These are phyloP conservation scores for Antennarius maculatus DNA, from an alignment of 2,797 vertebrate species.

Conservation along the genomic window DNA sequence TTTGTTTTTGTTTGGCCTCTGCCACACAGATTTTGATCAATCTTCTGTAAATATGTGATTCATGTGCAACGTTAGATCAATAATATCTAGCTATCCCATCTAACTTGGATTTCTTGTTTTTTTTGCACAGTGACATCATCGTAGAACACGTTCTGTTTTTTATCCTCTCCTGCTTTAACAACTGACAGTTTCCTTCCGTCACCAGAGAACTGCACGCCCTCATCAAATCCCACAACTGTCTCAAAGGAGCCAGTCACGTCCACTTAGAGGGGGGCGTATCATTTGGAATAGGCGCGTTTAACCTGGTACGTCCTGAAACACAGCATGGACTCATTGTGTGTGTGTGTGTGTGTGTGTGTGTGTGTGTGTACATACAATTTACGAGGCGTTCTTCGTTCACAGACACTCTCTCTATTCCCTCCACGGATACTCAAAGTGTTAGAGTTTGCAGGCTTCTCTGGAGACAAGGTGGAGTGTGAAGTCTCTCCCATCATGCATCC, in stretches of 20 bases:
- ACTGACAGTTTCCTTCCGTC: conserved; percentile 11
- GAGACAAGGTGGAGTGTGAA: conserved; percentile 81
- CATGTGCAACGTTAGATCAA: too few relatives aligned
- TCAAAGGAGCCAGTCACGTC: conserved; percentile 77
- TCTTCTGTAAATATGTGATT: not conserved
- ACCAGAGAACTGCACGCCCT: conserved; percentile 82
- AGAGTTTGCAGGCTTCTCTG: conserved; percentile 89
- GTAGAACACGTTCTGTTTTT: not conserved
- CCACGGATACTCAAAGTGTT: conserved; percentile 84
- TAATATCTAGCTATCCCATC: too few relatives aligned
- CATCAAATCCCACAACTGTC: conserved; percentile 73
- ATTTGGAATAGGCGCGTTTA: conserved; percentile 87
- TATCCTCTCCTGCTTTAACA: conserved; percentile 1
- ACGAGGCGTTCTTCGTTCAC: conserved; percentile 27
- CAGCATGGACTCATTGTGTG: not conserved
- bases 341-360: not conserved
- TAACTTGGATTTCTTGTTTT: not conserved
- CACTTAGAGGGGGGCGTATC: conserved; percentile 86
- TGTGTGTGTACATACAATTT: conserved; percentile 2
- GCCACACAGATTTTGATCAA: not conserved
- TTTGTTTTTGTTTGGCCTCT: too few relatives aligned
- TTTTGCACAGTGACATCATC: not conserved
- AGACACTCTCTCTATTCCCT: conserved; percentile 85
- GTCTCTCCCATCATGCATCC: not conserved
- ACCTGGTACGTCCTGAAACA: conserved; percentile 76